Percentiles rank a stretch among this genome's conserved stretches.
Conservation (phyloP, 2,888 invertebrate species). For the Drosophila setosimentum region DNA sequence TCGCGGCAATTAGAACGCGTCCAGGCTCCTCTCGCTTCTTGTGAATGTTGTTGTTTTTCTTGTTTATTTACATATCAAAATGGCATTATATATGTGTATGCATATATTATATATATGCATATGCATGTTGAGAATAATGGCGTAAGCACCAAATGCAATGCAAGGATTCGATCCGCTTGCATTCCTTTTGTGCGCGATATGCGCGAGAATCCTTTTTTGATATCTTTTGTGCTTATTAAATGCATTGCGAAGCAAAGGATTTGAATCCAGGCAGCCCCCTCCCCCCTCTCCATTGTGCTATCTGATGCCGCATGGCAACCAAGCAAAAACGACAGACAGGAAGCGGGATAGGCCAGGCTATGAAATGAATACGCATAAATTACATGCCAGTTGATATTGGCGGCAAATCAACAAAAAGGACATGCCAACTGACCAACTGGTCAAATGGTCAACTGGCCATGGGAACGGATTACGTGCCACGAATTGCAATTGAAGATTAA, state of each 20-base stretch:
- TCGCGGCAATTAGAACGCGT: constrained; percentile 74
- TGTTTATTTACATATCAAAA: constrained; percentile 75
- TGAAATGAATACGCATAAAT: constrained; percentile 81
- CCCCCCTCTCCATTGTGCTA: constrained; percentile 46
- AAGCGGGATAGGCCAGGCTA: constrained; percentile 75
- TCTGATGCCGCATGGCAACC: constrained; percentile 11
- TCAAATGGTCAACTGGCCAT: constrained; percentile 16
- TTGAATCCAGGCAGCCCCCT: constrained; percentile 17
- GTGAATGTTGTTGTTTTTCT: constrained; percentile 1
- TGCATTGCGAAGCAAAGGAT: constrained; percentile 59
- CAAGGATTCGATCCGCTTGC: constrained; percentile 46
- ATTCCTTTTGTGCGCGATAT: constrained; percentile 59
- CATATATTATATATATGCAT: neutral
- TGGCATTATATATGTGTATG: constrained; percentile 60
- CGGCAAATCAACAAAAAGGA: constrained; percentile 13
- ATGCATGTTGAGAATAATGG: constrained; percentile 52
- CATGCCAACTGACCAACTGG: neutral
- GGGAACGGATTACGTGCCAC: constrained; percentile 43
- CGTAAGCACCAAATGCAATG: constrained; percentile 57
- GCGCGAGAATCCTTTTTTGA: constrained; percentile 61
- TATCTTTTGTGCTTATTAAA: constrained; percentile 66
- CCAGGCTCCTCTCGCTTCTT: constrained; percentile 11
- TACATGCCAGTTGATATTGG: constrained; percentile 53
- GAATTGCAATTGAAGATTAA: constrained; percentile 27
- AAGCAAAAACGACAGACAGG: constrained; percentile 52